These are phyloP conservation scores for Guaruba guarouba DNA, from an alignment of 2,113 vertebrate species.

Conservation along the genomic window DNA sequence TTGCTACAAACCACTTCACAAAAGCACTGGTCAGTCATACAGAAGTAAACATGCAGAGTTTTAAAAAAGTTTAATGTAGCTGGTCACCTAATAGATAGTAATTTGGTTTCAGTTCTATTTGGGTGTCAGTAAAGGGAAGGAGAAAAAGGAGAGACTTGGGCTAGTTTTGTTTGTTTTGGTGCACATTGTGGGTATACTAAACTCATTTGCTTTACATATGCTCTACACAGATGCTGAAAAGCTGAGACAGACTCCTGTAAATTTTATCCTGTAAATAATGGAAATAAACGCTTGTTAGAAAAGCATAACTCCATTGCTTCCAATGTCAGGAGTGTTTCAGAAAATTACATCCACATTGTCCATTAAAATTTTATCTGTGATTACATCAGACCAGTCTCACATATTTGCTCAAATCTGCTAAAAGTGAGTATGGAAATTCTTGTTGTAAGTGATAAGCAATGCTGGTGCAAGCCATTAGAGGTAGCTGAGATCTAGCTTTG, in stretches of 20 bases:
- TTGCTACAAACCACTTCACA: neutral
- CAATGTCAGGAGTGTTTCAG: neutral
- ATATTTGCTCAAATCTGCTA: neutral
- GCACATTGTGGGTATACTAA: neutral
- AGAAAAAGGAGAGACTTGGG: neutral
- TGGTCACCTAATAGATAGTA: neutral
- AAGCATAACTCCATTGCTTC: neutral
- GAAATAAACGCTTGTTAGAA: neutral
- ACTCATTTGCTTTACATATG: neutral
- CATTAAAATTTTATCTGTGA: neutral
- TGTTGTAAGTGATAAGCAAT: neutral
- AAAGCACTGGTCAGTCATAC: neutral
- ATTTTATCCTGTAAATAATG: neutral
- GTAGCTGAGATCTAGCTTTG: neutral
- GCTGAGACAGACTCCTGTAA: neutral
- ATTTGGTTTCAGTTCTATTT: neutral
- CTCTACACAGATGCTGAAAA: neutral
- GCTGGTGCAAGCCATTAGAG: neutral
- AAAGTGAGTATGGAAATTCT: neutral
- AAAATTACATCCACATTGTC: too few relatives aligned
- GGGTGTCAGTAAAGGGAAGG: neutral
- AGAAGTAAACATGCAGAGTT: neutral
- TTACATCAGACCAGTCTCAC: neutral
- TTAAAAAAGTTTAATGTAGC: neutral
- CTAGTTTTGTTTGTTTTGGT: neutral